Conservation (phyloP, 2,797 vertebrate genomes). For the Pangasius macronema region DNA sequence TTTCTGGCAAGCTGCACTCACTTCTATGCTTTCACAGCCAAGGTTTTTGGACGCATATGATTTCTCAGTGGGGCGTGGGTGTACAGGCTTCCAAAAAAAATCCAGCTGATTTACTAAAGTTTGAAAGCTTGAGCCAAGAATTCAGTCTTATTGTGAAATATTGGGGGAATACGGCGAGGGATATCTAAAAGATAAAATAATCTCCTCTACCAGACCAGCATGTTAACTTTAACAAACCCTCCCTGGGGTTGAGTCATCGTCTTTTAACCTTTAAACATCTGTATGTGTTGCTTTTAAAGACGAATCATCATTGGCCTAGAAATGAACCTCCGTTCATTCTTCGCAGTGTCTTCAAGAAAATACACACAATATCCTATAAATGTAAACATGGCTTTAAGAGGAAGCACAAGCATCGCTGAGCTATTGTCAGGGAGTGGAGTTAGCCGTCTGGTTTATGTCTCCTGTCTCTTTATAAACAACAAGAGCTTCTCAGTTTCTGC, state of each 20-base stretch:
- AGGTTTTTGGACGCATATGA: neutral
- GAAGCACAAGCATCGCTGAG: slow-evolving; percentile 9
- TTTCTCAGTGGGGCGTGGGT: slow-evolving; percentile 16
- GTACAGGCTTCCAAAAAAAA: slow-evolving; percentile 30
- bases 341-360: neutral
- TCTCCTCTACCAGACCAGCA: slow-evolving; percentile 37
- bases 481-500: slow-evolving; percentile 12
- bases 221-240: slow-evolving; percentile 62
- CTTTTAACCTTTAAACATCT: slow-evolving; percentile 59
- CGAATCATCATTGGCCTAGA: slow-evolving; percentile 41
- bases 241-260: slow-evolving; percentile 64
- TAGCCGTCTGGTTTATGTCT: slow-evolving; percentile 44
- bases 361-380: slow-evolving; percentile 33
- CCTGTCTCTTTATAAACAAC: slow-evolving; percentile 36
- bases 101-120: slow-evolving; percentile 48
- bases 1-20: neutral
- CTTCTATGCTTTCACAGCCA: neutral
- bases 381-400: slow-evolving; percentile 22
- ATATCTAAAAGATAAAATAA: slow-evolving; percentile 47
- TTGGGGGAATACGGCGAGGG: slow-evolving; percentile 4
- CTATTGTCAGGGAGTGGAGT: slow-evolving; percentile 29
- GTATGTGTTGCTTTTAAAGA: slow-evolving; percentile 50
- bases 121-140: slow-evolving; percentile 37
- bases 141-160: slow-evolving; percentile 19
- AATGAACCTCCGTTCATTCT: neutral